These are phyloP conservation scores for Actenoides lindsayi DNA, from an alignment of 2,113 vertebrate species.

Conservation along the genomic window DNA sequence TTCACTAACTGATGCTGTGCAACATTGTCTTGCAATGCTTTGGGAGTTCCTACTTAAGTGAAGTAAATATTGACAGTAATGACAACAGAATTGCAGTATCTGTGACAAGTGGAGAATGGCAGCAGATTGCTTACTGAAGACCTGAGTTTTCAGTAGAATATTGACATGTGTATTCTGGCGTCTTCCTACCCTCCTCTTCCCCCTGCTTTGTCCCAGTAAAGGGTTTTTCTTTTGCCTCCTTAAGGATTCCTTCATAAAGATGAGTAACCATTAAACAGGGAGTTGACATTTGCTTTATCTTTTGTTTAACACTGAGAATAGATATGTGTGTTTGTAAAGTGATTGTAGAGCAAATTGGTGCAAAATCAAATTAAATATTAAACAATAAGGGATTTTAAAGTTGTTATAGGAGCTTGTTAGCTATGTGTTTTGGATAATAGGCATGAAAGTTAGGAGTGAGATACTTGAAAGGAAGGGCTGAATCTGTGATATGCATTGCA, in stretches of 20 bases:
- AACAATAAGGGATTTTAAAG: background rate
- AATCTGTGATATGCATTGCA: background rate
- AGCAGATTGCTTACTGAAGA: background rate
- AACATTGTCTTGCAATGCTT: background rate
- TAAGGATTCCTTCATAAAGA: background rate
- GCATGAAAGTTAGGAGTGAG: background rate
- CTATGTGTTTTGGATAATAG: background rate
- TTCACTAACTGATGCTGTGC: background rate
- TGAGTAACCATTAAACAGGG: background rate
- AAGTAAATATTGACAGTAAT: background rate
- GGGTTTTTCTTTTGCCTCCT: background rate
- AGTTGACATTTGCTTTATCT: background rate
- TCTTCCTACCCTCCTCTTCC: background rate
- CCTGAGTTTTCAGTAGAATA: background rate
- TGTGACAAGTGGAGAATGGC: background rate
- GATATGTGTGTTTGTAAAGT: background rate
- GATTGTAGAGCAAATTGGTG: background rate
- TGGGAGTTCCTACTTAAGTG: background rate
- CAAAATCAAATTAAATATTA: background rate
- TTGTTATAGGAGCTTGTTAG: background rate
- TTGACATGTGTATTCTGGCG: background rate
- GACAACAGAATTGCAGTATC: background rate
- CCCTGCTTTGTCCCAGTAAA: fast-evolving
- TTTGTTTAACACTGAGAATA: background rate
- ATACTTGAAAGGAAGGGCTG: background rate